phyloP scores from a whole-genome alignment of 2,888 invertebrate species.

The Drosophila stalkeri region DNA sequence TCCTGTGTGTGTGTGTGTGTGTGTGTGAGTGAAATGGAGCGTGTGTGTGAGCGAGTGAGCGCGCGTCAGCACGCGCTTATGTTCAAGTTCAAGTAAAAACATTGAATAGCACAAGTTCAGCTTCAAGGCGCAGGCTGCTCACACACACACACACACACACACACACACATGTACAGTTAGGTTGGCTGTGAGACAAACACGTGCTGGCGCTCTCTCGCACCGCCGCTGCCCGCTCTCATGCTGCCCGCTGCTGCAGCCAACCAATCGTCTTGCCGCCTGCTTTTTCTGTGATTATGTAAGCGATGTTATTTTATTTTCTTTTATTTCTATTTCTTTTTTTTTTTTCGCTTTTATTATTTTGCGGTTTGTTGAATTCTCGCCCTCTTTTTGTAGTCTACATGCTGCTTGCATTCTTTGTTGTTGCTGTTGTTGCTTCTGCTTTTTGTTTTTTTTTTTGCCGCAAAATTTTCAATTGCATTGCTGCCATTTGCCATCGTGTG shows the following conservation, averaged over 20 bases:
- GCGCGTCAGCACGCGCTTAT: conserved; percentile 32
- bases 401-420: conserved; percentile 15
- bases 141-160: conserved; percentile 28
- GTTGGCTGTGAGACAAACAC: conserved; percentile 50
- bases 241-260: conserved; percentile 23
- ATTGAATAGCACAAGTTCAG: conserved; percentile 79
- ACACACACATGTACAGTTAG: conserved; percentile 5
- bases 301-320: conserved; percentile 37
- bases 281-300: conserved; percentile 73
- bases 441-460: conserved; percentile 21
- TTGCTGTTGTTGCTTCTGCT: no score
- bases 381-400: neutral
- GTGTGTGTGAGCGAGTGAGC: conserved; percentile 20
- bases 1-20: no score
- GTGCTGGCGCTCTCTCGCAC: conserved; percentile 42
- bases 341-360: conserved; percentile 35
- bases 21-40: conserved; percentile 6
- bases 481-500: conserved; percentile 30
- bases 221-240: conserved; percentile 15
- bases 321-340: neutral
- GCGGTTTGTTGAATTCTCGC: conserved; percentile 30
- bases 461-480: conserved; percentile 72
- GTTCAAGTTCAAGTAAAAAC: conserved; percentile 79
- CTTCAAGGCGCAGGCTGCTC: conserved; percentile 64
- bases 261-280: conserved; percentile 15